Evolutionary conservation across 2,113 vertebrate species (phyloP).

Genomic region (Dolichallabes microphthalmus): DNA sequence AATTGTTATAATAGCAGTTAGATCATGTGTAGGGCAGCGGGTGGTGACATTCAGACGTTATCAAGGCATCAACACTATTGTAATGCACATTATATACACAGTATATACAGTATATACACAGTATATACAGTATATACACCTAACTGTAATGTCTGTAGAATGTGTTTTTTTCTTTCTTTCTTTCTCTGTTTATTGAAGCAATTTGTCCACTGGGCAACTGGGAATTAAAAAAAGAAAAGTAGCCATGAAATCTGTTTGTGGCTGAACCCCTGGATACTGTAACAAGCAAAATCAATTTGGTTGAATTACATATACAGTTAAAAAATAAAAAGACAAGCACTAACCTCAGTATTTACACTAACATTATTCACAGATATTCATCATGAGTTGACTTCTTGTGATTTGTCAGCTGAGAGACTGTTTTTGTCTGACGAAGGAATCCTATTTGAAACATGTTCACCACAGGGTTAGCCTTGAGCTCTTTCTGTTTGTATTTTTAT

Average conservation of each 20-base stretch:
- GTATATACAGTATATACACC: not conserved
- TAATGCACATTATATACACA: not conserved
- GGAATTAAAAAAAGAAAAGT: not conserved
- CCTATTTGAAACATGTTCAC: not conserved
- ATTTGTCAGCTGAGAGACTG: not conserved
- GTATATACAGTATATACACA: too few species aligned
- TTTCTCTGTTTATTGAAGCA: not conserved
- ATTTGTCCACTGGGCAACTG: not conserved
- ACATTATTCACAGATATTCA: not conserved
- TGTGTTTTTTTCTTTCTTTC: not conserved
- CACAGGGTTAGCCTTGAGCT: slow-evolving; percentile 1
- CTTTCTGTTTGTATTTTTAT: not conserved
- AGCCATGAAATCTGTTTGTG: not conserved
- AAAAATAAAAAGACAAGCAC: not conserved
- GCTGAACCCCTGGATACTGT: not conserved
- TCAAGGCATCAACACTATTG: not conserved
- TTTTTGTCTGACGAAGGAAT: not conserved
- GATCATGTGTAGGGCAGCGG: not conserved
- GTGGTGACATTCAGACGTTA: not conserved
- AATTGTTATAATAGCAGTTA: not conserved
- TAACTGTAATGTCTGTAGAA: not conserved
- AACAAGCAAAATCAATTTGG: not conserved
- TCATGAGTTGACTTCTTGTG: not conserved
- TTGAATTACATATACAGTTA: slow-evolving; percentile 2
- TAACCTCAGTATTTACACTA: not conserved